Base-by-base conservation (phyloP, 2,888 invertebrate species). In the Phyllotreta cruciferae region DNA sequence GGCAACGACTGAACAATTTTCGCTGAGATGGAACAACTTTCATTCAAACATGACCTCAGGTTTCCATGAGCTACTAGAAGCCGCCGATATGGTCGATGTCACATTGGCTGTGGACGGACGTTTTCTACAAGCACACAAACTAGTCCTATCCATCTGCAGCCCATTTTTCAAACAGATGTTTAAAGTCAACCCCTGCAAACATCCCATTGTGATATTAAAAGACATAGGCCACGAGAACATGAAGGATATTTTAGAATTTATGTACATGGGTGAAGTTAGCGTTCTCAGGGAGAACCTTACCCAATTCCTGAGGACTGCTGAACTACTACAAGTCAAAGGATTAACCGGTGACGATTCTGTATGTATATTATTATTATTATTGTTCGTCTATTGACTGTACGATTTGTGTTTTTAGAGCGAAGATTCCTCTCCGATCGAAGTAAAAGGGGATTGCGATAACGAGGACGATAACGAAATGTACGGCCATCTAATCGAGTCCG, bases 21-120 rank as follows among this genome's bases (percentile, higher is more conserved):
- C 90, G 60, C 81, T 91, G 73, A 85, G 90, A 73, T 91, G 91
- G 91, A 91, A 91, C 79, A 91, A 91, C 79, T 91, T 90, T 82
- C 89, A 90, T 78, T 86, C 87, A 68, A 91, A 91, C 81, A 81
- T 91, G 71, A 87, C 89, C 45, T 85, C 88, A 71, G 90, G 90
- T 38, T 88, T 91, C 76, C 89, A 90, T 76, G 87, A 87, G 56
- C 82, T 91, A 68, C 79, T 91, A 68, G 87, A 89, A 72, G 88
- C 87, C 68, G 88, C 90, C 69, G 90, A 90, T 75, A 83, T 91
- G 80, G 90, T 91, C 53, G 91, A 91, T 76, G 91, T 91, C 69
- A 91, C 91, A 36, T 81, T 91, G 70, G 90, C 91, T 60, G 90
- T 90, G 57, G 91, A 89, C 63, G 91, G 91, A n/a, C 87, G 88